phyloP scores from a whole-genome alignment of 2,113 vertebrate genomes.

The Amblyornis subalaris region DNA sequence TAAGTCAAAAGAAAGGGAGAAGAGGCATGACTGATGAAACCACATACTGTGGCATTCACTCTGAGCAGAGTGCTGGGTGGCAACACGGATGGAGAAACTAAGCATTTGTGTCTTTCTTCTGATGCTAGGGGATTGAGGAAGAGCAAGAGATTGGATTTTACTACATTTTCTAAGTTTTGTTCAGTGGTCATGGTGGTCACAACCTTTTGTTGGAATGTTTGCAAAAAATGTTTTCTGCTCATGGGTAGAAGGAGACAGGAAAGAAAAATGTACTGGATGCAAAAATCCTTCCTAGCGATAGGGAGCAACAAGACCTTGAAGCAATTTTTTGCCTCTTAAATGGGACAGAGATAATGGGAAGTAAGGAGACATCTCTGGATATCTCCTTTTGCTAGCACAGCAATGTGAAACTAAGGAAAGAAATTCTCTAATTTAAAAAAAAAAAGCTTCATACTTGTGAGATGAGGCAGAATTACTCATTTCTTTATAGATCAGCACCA shows the following conservation, averaged over 20 bases:
- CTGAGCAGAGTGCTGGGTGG: neutral
- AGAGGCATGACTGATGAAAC: neutral
- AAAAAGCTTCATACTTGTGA: neutral
- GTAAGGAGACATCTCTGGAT: neutral
- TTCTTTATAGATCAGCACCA: neutral
- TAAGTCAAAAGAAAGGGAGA: neutral
- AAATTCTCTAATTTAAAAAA: neutral
- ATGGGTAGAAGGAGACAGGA: neutral
- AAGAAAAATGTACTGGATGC: neutral
- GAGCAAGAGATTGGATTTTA: neutral
- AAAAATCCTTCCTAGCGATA: neutral
- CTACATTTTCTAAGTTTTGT: neutral
- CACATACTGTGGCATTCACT: neutral
- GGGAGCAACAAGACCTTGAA: neutral
- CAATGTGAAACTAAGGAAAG: neutral
- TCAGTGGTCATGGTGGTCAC: neutral
- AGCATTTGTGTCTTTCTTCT: neutral
- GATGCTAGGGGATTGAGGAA: neutral
- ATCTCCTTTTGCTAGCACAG: neutral
- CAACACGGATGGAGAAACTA: neutral
- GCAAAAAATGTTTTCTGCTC: neutral
- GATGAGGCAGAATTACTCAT: neutral
- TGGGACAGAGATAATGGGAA: neutral
- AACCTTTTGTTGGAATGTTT: neutral
- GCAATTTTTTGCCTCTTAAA: neutral